phyloP scores from a whole-genome alignment of 2,113 vertebrate genomes.

The Gallinago media region DNA sequence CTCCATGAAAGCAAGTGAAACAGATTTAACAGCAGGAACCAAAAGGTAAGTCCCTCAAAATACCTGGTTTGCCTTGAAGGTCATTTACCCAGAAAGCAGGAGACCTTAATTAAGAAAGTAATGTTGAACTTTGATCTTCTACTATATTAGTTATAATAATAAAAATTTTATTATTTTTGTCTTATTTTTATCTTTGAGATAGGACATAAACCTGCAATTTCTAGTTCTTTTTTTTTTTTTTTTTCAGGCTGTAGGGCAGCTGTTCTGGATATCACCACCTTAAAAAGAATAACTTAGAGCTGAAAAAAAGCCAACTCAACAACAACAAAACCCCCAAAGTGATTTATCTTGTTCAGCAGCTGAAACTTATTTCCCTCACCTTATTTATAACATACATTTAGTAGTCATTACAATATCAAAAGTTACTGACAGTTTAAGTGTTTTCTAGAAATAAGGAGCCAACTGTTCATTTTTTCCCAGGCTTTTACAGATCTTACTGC shows the following conservation, averaged over 20 bases:
- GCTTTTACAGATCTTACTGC: conserved; percentile 22
- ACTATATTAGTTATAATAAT: background rate
- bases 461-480: conserved; percentile 36
- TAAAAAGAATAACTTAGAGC: background rate
- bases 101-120: background rate
- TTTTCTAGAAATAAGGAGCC: background rate
- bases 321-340: background rate
- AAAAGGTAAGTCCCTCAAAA: background rate
- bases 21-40: background rate
- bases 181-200: background rate
- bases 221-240: background rate
- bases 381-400: background rate
- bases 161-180: background rate
- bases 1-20: background rate
- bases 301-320: background rate
- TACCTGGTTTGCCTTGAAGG: background rate
- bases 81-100: background rate
- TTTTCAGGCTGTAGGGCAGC: background rate
- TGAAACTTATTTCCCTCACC: background rate
- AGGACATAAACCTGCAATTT: background rate
- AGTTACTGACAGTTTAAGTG: background rate
- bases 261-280: background rate
- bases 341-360: background rate
- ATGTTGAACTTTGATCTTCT: background rate
- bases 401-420: background rate